Evolutionary conservation across 2,113 vertebrate genomes (phyloP).

Genomic region (Nanorana parkeri): DNA sequence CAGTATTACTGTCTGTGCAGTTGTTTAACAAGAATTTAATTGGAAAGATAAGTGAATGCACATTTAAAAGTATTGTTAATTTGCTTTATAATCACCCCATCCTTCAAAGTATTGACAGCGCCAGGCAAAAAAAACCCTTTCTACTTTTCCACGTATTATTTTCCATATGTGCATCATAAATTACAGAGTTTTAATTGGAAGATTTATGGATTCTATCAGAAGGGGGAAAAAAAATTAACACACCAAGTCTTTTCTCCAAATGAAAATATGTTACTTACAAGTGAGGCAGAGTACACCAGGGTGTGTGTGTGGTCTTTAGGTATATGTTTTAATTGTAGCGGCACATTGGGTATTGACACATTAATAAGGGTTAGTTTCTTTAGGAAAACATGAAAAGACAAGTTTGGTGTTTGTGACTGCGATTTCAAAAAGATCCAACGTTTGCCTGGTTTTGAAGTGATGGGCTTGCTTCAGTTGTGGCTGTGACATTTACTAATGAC

Average conservation of each 20-base stretch:
- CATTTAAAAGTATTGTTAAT: conserved; percentile 91
- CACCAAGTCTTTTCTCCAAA: conserved; percentile 65
- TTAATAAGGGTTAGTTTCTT: too few species aligned
- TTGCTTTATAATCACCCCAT: conserved; percentile 90
- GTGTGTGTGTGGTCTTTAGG: too few species aligned
- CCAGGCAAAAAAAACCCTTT: conserved; percentile 78
- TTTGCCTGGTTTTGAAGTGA: too few species aligned
- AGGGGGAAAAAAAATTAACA: conserved; percentile 17
- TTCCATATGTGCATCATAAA: conserved; percentile 86
- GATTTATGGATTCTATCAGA: conserved; percentile 80
- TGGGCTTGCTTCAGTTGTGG: too few species aligned
- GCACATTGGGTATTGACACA: too few species aligned
- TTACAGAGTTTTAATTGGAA: conserved; percentile 81
- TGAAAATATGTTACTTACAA: conserved; percentile 58
- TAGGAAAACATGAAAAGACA: too few species aligned
- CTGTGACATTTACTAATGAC: too few species aligned
- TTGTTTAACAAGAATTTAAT: conserved; percentile 92
- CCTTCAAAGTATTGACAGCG: conserved; percentile 89
- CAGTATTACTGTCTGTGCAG: conserved; percentile 85
- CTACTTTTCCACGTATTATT: conserved; percentile 87
- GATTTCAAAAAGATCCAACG: too few species aligned
- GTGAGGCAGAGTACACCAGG: too few species aligned
- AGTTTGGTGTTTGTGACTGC: too few species aligned
- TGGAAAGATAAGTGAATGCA: conserved; percentile 92
- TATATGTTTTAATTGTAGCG: too few species aligned